phyloP scores from a whole-genome alignment of 2,797 vertebrate genomes.

The Meriones psammophilus region DNA sequence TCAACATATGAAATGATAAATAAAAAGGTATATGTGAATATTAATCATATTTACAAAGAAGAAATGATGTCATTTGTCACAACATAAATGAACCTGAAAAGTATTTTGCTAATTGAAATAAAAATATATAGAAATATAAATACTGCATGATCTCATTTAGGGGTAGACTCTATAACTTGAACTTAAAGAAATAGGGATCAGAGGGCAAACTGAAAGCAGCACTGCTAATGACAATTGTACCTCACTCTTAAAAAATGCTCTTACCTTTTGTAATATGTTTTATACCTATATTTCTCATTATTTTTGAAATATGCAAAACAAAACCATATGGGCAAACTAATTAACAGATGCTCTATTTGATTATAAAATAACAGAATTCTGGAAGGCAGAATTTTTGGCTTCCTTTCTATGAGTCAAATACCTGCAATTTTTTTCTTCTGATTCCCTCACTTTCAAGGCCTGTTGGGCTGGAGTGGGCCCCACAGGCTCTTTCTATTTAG shows the following conservation, averaged over 20 bases:
- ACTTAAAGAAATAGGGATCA: background rate
- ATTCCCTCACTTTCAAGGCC: background rate
- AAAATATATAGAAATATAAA: background rate
- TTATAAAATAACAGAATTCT: conserved; percentile 15
- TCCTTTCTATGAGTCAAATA: background rate
- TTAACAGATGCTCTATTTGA: conserved; percentile 35
- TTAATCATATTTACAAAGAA: background rate
- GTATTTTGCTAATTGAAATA: conserved; percentile 7
- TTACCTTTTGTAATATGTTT: conserved; percentile 21
- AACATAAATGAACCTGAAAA: background rate
- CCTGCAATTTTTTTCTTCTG: background rate
- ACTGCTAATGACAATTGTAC: background rate
- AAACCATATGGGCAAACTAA: background rate
- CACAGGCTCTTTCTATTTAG: background rate
- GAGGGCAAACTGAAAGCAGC: conserved; percentile 25
- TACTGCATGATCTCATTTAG: background rate
- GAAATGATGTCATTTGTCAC: background rate
- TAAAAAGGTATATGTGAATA: background rate
- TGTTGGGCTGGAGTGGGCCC: background rate
- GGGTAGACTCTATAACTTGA: background rate
- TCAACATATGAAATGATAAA: background rate
- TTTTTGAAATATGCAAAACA: conserved; percentile 4
- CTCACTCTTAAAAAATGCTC: background rate
- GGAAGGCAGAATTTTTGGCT: background rate
- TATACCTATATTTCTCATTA: conserved; percentile 40